These are phyloP conservation scores for Abscondita cerata DNA, from an alignment of 2,888 invertebrate genomes.

Conservation along the genomic window DNA sequence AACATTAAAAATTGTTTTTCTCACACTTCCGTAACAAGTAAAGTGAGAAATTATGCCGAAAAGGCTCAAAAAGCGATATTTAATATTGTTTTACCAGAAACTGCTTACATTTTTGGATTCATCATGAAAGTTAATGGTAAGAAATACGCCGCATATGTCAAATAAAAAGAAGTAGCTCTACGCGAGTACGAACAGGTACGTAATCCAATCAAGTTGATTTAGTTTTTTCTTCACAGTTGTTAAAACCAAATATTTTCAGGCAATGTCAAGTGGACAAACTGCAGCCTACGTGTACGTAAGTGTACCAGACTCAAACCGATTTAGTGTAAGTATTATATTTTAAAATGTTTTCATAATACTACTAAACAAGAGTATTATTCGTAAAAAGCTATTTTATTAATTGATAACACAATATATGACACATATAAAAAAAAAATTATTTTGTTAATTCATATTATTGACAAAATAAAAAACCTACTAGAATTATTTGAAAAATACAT, in stretches of 20 bases:
- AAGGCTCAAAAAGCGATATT: slow-evolving; percentile 70
- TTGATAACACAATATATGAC: too few species aligned
- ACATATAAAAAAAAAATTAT: too few species aligned
- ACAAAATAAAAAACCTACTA: too few species aligned
- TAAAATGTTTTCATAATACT: too few species aligned
- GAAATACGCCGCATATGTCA: slow-evolving; percentile 70
- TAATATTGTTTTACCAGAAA: slow-evolving; percentile 71
- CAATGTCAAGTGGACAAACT: slow-evolving; percentile 64
- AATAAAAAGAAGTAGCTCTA: slow-evolving; percentile 70
- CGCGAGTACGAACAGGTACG: slow-evolving; percentile 55
- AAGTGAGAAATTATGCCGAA: slow-evolving; percentile 67
- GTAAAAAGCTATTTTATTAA: too few species aligned
- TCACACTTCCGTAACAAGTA: slow-evolving; percentile 68
- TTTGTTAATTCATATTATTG: too few species aligned
- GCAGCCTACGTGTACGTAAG: slow-evolving; percentile 70
- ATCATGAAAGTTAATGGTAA: slow-evolving; percentile 71
- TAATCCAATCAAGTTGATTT: too few species aligned
- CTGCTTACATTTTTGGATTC: slow-evolving; percentile 74
- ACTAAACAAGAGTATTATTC: too few species aligned
- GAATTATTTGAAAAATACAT: too few species aligned
- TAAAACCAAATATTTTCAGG: slow-evolving; percentile 48
- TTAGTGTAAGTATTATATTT: too few species aligned
- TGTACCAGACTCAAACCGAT: slow-evolving; percentile 74
- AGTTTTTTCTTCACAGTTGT: neutral
- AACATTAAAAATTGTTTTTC: slow-evolving; percentile 71